phyloP scores from a whole-genome alignment of 2,113 vertebrate species.

The Salvator merianae region DNA sequence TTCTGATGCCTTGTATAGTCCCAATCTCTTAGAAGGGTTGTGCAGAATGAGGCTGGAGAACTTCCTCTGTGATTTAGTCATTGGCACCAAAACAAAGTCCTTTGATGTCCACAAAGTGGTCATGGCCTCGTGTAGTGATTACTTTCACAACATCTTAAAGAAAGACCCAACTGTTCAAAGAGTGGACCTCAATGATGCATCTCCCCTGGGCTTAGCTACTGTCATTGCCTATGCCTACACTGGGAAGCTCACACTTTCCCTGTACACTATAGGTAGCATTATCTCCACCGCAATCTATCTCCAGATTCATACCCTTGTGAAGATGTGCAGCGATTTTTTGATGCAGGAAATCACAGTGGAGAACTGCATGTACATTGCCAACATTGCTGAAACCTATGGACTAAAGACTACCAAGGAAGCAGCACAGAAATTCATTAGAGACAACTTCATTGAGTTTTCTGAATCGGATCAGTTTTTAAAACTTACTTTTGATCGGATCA shows the following conservation, averaged over 20 bases:
- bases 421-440: slow-evolving; percentile 93
- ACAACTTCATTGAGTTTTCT: slow-evolving; percentile 98
- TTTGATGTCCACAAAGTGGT: slow-evolving; percentile 95
- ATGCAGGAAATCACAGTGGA: slow-evolving; percentile 94
- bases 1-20: slow-evolving; percentile 86
- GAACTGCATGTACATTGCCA: slow-evolving; percentile 96
- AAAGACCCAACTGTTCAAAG: slow-evolving; percentile 88
- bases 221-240: slow-evolving; percentile 95
- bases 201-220: slow-evolving; percentile 90
- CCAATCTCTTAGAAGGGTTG: slow-evolving; percentile 92
- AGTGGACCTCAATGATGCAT: slow-evolving; percentile 92
- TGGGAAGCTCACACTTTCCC: slow-evolving; percentile 93
- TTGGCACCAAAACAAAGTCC: slow-evolving; percentile 94
- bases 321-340: slow-evolving; percentile 98
- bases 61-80: slow-evolving; percentile 94
- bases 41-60: slow-evolving; percentile 92
- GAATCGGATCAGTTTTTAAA: slow-evolving; percentile 98
- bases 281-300: slow-evolving; percentile 91
- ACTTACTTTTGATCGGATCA: slow-evolving; percentile 97
- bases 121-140: slow-evolving; percentile 96
- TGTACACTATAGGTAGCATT: slow-evolving; percentile 95
- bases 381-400: slow-evolving; percentile 93
- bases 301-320: slow-evolving; percentile 92
- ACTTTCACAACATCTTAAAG: slow-evolving; percentile 90
- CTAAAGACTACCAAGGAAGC: slow-evolving; percentile 91